A percentile compares a stretch with the other conserved stretches of the same genome.
These are phyloP conservation scores for Arrhamphus sclerolepis DNA, from an alignment of 2,797 vertebrate genomes.

Conservation along the genomic window DNA sequence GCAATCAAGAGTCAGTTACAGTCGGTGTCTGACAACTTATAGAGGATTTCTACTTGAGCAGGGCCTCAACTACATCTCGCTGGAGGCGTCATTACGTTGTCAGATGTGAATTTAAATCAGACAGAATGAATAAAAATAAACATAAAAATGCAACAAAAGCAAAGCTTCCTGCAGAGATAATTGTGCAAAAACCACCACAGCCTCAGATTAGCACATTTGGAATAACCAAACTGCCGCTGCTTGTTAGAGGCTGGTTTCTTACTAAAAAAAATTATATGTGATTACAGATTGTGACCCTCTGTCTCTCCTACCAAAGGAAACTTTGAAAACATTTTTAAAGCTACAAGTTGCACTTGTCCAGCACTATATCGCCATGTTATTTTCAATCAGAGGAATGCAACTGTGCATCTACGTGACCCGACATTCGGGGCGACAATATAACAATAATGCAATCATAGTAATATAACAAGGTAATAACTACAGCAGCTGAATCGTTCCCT, in stretches of 20 bases:
- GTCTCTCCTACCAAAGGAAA: neutral
- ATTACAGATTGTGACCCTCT: neutral
- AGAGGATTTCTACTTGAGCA: neutral
- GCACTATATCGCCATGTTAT: neutral
- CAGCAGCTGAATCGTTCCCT: conserved; percentile 65
- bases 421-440: conserved; percentile 28
- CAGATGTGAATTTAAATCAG: neutral
- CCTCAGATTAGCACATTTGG: neutral
- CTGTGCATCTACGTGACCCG: conserved; percentile 37
- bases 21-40: neutral
- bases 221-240: neutral
- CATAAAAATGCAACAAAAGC: neutral
- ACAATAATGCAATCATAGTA: conserved; percentile 69
- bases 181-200: neutral
- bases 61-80: neutral
- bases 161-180: conserved; percentile 1
- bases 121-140: neutral
- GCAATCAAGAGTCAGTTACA: neutral
- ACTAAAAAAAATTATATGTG: neutral
- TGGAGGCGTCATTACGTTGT: neutral
- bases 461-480: conserved; percentile 68
- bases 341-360: neutral
- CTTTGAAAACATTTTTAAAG: conserved; percentile 1
- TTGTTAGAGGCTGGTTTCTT: neutral
- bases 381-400: conserved; percentile 66